These are phyloP conservation scores for Poeciliopsis prolifica DNA, from an alignment of 2,113 vertebrate genomes.

Conservation along the genomic window DNA sequence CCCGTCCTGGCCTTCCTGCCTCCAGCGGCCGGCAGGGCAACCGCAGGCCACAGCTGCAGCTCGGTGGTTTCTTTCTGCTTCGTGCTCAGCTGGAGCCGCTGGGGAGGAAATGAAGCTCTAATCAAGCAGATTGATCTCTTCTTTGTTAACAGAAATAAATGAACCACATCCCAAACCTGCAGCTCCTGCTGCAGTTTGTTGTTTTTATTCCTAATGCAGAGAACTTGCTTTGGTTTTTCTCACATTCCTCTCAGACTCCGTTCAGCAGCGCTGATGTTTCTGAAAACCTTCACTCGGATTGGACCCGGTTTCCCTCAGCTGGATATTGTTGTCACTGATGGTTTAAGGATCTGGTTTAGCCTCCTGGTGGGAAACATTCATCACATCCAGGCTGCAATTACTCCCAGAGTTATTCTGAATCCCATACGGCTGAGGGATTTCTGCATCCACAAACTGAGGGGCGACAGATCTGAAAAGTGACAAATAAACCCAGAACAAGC, in stretches of 20 bases:
- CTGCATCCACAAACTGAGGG: neutral
- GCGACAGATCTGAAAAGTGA: neutral
- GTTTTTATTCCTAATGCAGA: neutral
- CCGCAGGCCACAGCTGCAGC: neutral
- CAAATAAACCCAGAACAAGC: neutral
- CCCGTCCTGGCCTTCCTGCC: no score
- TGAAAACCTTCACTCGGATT: neutral
- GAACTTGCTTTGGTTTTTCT: neutral
- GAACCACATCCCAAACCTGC: neutral
- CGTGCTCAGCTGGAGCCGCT: neutral
- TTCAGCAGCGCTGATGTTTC: conserved; percentile 4
- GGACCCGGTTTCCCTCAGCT: conserved; percentile 38
- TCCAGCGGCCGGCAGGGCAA: neutral
- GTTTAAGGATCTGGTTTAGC: conserved; percentile 43
- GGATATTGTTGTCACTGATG: conserved; percentile 43
- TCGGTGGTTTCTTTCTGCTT: neutral
- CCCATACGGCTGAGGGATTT: neutral
- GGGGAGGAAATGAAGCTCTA: neutral
- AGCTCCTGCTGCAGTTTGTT: neutral
- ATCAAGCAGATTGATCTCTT: conserved; percentile 1
- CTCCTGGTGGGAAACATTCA: conserved; percentile 37
- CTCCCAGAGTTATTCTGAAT: conserved; percentile 43
- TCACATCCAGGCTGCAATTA: conserved; percentile 39
- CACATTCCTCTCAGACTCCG: neutral
- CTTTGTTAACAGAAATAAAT: neutral